Conservation (phyloP, 2,113 vertebrate genomes). For the Lipotes vexillifer region DNA sequence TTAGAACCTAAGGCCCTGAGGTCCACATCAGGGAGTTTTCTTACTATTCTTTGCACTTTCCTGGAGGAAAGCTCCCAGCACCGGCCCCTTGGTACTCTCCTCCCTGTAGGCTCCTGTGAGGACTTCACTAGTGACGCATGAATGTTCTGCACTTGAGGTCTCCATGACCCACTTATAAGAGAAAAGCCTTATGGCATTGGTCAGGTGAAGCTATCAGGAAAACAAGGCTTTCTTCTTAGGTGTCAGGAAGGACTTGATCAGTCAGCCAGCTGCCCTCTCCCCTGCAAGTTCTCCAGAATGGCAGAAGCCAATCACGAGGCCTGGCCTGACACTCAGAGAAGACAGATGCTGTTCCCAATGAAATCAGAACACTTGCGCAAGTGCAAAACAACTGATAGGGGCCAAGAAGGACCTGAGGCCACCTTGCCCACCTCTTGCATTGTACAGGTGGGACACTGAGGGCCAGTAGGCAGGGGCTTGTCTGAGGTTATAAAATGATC, state of each 20-base stretch:
- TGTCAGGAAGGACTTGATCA: not conserved
- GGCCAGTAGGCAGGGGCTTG: not conserved
- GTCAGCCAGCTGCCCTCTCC: not conserved
- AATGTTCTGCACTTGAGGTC: not conserved
- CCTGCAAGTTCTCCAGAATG: not conserved
- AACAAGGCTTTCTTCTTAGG: not conserved
- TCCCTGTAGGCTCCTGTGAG: not conserved
- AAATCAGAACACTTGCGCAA: not conserved
- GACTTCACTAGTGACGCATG: fast-evolving
- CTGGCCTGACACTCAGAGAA: not conserved
- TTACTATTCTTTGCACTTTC: not conserved
- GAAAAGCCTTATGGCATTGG: not conserved
- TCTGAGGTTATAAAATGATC: not conserved
- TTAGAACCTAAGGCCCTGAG: not conserved
- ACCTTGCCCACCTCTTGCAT: not conserved
- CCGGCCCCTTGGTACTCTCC: not conserved
- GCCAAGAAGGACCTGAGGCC: not conserved
- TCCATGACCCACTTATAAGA: not conserved
- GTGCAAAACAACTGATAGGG: not conserved
- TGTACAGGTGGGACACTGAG: not conserved
- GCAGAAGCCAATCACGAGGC: not conserved
- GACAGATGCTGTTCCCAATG: not conserved
- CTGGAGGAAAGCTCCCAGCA: not conserved
- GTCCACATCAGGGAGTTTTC: not conserved
- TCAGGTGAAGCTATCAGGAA: not conserved